phyloP scores from a whole-genome alignment of 23 tunicate genomes.

The Oikopleura albicans region DNA sequence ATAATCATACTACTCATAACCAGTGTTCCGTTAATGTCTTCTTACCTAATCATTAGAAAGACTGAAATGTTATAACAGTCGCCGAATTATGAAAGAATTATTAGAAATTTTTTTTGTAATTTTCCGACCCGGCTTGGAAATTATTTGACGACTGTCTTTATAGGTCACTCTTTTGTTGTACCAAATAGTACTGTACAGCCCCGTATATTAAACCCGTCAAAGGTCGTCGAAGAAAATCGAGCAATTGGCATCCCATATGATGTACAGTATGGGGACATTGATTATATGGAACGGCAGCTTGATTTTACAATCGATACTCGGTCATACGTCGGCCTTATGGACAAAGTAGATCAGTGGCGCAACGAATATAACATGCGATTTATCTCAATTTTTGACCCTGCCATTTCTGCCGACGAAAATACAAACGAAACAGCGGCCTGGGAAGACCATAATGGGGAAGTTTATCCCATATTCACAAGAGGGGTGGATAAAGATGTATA shows the following conservation, averaged over 20 bases:
- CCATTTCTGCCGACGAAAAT: background rate
- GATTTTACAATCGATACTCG: conserved; percentile 64
- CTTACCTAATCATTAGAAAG: too few relatives aligned
- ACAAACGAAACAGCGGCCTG: background rate
- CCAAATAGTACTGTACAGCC: too few relatives aligned
- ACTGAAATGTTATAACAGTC: too few relatives aligned
- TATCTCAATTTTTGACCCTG: conserved; percentile 40
- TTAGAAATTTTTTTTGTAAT: too few relatives aligned
- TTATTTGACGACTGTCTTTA: too few relatives aligned
- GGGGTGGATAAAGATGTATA: conserved; percentile 44
- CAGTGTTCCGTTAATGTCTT: too few relatives aligned
- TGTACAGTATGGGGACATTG: conserved; percentile 96
- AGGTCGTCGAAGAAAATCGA: background rate
- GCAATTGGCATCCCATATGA: conserved; percentile 24
- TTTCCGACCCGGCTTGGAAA: too few relatives aligned
- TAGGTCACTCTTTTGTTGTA: too few relatives aligned
- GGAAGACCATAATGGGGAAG: background rate
- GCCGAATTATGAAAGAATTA: too few relatives aligned
- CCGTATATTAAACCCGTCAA: too few relatives aligned
- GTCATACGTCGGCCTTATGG: conserved; percentile 54
- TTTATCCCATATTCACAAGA: conserved; percentile 41
- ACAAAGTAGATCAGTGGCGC: conserved; percentile 35
- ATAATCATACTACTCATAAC: too few relatives aligned
- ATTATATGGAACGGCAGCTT: conserved; percentile 91
- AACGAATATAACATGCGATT: conserved; percentile 45